These are phyloP conservation scores for Carassius gibelio DNA, from an alignment of 2,113 vertebrate species.

Conservation along the genomic window DNA sequence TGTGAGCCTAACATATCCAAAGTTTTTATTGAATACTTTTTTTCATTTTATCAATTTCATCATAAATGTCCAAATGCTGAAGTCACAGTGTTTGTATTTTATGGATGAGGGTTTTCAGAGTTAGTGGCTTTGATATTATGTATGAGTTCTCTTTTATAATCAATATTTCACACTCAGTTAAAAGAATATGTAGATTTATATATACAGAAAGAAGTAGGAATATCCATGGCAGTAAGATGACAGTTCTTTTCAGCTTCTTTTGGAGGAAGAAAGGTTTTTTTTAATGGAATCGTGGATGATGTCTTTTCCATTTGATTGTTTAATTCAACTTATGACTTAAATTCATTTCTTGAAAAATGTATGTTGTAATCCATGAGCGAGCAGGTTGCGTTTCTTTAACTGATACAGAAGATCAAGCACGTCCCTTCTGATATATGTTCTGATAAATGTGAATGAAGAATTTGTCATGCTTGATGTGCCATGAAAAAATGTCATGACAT, in stretches of 20 bases:
- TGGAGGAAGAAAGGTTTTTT: neutral
- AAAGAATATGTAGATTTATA: slow-evolving; percentile 40
- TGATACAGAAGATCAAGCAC: slow-evolving; percentile 25
- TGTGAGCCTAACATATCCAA: neutral
- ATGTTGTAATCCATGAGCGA: slow-evolving; percentile 12
- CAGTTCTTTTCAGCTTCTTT: neutral
- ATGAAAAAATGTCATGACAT: neutral
- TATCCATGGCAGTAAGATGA: slow-evolving; percentile 8
- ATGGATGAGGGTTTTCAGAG: slow-evolving; percentile 23
- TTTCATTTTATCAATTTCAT: neutral
- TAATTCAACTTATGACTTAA: slow-evolving; percentile 30
- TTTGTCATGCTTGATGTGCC: slow-evolving; percentile 20
- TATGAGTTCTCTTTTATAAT: slow-evolving; percentile 31
- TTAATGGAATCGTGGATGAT: neutral
- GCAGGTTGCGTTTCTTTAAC: neutral
- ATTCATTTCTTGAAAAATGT: slow-evolving; percentile 39
- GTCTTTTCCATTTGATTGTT: neutral
- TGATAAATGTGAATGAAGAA: slow-evolving; percentile 19
- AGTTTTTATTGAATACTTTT: neutral
- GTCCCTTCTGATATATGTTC: neutral
- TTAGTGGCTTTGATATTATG: slow-evolving; percentile 39
- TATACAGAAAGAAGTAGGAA: slow-evolving; percentile 13
- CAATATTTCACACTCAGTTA: slow-evolving; percentile 41
- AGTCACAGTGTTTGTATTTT: slow-evolving; percentile 1
- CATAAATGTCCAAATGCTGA: slow-evolving; percentile 6